phyloP scores from a whole-genome alignment of 2,797 vertebrate genomes.

The Fistularia tabacaria region DNA sequence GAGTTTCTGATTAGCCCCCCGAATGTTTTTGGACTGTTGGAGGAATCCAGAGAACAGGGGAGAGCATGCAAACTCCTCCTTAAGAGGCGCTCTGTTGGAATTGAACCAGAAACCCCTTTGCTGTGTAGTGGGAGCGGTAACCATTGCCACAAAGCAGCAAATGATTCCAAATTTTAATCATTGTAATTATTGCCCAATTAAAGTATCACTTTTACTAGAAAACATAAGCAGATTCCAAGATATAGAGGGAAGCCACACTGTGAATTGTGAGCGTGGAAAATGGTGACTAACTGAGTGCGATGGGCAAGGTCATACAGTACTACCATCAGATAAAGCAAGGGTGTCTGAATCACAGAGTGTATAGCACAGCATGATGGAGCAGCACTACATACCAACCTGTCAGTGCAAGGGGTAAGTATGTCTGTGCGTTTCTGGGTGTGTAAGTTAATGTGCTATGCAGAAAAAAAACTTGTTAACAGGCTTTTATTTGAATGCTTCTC shows the following conservation, averaged over 20 bases:
- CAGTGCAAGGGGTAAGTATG: constrained; percentile 18
- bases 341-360: constrained; percentile 60
- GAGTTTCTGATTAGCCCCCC: too few species aligned
- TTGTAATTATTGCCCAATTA: too few species aligned
- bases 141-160: too few species aligned
- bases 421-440: constrained; percentile 5
- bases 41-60: too few species aligned
- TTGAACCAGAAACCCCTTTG: too few species aligned
- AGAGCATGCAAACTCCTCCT: too few species aligned
- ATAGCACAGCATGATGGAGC: constrained; percentile 52
- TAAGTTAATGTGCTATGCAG: constrained; percentile 8
- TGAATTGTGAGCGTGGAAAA: constrained; percentile 12
- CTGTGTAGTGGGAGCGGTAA: too few species aligned
- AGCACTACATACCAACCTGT: constrained; percentile 31
- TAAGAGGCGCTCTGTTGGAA: too few species aligned
- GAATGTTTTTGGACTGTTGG: too few species aligned
- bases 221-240: too few species aligned
- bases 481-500: not conserved
- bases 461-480: not conserved
- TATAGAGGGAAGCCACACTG: not conserved
- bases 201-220: too few species aligned
- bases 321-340: constrained; percentile 58
- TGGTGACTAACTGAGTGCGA: constrained; percentile 43
- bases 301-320: constrained; percentile 56
- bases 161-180: too few species aligned